Evolutionary conservation across 2,888 invertebrate species (phyloP), one percentile per base, ranked within the genome.

Genomic region (Polyommatus icarus): DNA sequence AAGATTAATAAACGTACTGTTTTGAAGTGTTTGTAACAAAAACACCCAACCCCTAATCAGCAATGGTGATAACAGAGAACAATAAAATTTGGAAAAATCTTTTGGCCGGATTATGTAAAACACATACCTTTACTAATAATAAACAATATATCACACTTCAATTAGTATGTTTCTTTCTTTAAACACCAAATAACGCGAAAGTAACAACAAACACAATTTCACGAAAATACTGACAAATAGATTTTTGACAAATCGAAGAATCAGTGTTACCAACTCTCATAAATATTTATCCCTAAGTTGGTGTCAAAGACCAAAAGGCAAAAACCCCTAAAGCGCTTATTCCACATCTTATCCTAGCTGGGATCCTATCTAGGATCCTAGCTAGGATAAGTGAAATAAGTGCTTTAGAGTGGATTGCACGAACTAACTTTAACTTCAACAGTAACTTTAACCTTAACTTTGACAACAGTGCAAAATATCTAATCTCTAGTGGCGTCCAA

Each of bases 151-250:
- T 15, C 1, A 12, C 67, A 32, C 29, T 67, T 6, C 12, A 32
- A 67, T 32, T 67, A 5, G 29, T 67, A 67, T 67, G 67, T 67
- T 67, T 20, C 67, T 67, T 67, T 67, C 67, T 67, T 7, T 29
- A 67, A 10, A 29, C 10, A 29, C 29, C 29, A 29, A 67, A 7
- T 67, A 67, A 15, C 67, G 0, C 5, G 7, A 67, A 67, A 67
- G 20, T 59, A 61, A 67, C 29, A 67, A 67, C 67, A 67, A 67
- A 67, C 7, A 67, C 67, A 67, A 67, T 15, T 18, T 67, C 18
- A 67, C 10, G 67, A 67, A 67, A 32, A 67, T 67, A 67, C 67
- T 67, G 67, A 67, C 67, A 67, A 32, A 18, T 29, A 29, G 24
- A 24, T 67, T 5, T 67, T 67, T 67, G 61, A 67, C 61, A 61